Evolutionary conservation across 1,140 invertebrate genomes (phyloP).

Genomic region (Polypedilum vanderplanki): DNA sequence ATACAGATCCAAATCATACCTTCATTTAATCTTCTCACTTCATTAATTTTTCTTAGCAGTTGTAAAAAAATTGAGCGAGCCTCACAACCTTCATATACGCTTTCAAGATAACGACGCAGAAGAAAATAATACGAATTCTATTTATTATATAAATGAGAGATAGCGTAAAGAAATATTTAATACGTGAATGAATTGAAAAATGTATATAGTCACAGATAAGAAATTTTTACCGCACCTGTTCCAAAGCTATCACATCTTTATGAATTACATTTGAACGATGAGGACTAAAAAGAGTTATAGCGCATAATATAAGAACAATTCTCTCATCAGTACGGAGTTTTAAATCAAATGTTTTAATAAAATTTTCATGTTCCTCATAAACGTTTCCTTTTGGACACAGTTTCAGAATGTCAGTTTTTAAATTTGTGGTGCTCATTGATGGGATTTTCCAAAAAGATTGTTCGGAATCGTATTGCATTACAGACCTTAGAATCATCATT

Average conservation of each 20-base stretch:
- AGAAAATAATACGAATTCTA: slow-evolving; percentile 87
- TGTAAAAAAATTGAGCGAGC: slow-evolving; percentile 78
- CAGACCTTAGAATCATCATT: slow-evolving; percentile 85
- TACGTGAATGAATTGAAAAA: slow-evolving; percentile 29
- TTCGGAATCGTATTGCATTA: slow-evolving; percentile 79
- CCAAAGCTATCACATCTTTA: slow-evolving; percentile 74
- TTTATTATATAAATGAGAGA: slow-evolving; percentile 37
- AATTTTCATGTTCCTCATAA: slow-evolving; percentile 74
- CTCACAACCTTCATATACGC: slow-evolving; percentile 72
- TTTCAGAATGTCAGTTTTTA: slow-evolving; percentile 79
- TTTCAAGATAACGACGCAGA: slow-evolving; percentile 76
- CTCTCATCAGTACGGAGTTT: slow-evolving; percentile 76
- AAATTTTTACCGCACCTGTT: slow-evolving; percentile 57
- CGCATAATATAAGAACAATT: slow-evolving; percentile 81
- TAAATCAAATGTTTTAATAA: slow-evolving; percentile 71
- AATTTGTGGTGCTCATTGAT: slow-evolving; percentile 60
- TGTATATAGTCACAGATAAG: slow-evolving; percentile 29
- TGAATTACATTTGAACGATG: slow-evolving; percentile 72
- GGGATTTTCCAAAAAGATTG: slow-evolving; percentile 80
- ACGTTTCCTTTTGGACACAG: slow-evolving; percentile 71
- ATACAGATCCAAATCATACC: no score
- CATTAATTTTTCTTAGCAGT: slow-evolving; percentile 79
- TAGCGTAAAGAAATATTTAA: neutral
- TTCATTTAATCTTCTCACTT: slow-evolving; percentile 77
- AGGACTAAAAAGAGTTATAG: slow-evolving; percentile 82